phyloP scores from a whole-genome alignment of 2,113 vertebrate species.

The Ictidomys tridecemlineatus region DNA sequence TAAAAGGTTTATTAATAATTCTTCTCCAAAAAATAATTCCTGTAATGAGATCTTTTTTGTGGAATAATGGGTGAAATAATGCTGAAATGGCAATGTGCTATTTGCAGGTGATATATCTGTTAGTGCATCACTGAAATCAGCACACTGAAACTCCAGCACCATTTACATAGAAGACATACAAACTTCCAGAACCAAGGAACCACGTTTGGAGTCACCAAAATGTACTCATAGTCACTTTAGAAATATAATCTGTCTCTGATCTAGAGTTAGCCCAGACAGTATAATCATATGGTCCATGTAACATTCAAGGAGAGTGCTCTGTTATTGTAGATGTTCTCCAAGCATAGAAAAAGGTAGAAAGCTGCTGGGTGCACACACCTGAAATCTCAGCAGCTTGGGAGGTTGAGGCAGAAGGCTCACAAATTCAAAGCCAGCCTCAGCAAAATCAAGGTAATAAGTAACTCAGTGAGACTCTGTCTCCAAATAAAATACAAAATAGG shows the following conservation, averaged over 20 bases:
- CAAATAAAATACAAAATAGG: too few species aligned
- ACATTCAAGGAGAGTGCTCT: background rate
- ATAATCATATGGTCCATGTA: background rate
- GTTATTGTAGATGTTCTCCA: background rate
- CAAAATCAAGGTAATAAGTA: too few species aligned
- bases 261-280: background rate
- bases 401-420: too few species aligned
- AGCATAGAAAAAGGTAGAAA: background rate
- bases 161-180: background rate
- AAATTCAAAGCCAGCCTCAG: too few species aligned
- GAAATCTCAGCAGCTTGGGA: too few species aligned
- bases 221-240: background rate
- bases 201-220: background rate
- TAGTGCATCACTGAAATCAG: background rate
- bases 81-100: background rate
- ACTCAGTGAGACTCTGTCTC: too few species aligned
- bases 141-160: background rate
- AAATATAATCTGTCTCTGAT: constrained; percentile 39
- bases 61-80: background rate
- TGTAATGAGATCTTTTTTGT: background rate
- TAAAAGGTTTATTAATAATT: background rate
- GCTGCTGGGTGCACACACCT: too few species aligned
- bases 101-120: background rate
- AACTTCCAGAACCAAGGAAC: background rate
- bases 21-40: background rate